Evolutionary conservation across 2,888 invertebrate genomes (phyloP).

Genomic region (Sisyra nigra): DNA sequence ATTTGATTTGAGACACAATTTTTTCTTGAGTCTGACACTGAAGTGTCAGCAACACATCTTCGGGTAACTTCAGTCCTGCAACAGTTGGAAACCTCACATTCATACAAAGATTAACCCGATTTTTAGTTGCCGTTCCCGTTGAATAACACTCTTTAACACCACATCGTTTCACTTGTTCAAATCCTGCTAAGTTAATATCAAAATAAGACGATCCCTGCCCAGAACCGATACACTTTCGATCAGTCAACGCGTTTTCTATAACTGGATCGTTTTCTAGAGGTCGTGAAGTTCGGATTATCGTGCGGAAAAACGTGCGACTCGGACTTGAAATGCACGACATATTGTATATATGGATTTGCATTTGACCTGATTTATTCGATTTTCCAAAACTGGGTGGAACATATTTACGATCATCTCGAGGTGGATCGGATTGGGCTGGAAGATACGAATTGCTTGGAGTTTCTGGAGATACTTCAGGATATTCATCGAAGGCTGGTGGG

Average conservation of each 20-base stretch:
- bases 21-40: slow-evolving; percentile 37
- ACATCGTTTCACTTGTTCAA: slow-evolving; percentile 31
- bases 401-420: slow-evolving; percentile 2
- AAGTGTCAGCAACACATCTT: slow-evolving; percentile 33
- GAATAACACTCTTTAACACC: slow-evolving; percentile 31
- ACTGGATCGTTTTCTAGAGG: slow-evolving; percentile 22
- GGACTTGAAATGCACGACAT: slow-evolving; percentile 23
- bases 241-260: slow-evolving; percentile 23
- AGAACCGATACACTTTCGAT: slow-evolving; percentile 14
- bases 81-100: slow-evolving; percentile 36
- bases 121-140: slow-evolving; percentile 17
- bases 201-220: slow-evolving; percentile 20
- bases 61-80: slow-evolving; percentile 31
- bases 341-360: slow-evolving; percentile 19
- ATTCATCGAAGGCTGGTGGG: not conserved
- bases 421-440: not conserved
- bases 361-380: slow-evolving; percentile 8
- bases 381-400: not conserved
- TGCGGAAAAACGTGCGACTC: slow-evolving; percentile 21
- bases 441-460: not conserved
- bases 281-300: slow-evolving; percentile 25
- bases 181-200: slow-evolving; percentile 27
- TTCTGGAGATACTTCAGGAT: not conserved
- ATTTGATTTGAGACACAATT: slow-evolving; percentile 31
- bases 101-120: slow-evolving; percentile 31